A percentile compares a stretch with the other conserved stretches of the same genome.
Evolutionary conservation across 2,113 vertebrate species (phyloP).

Genomic region (Ceyx margarethae): DNA sequence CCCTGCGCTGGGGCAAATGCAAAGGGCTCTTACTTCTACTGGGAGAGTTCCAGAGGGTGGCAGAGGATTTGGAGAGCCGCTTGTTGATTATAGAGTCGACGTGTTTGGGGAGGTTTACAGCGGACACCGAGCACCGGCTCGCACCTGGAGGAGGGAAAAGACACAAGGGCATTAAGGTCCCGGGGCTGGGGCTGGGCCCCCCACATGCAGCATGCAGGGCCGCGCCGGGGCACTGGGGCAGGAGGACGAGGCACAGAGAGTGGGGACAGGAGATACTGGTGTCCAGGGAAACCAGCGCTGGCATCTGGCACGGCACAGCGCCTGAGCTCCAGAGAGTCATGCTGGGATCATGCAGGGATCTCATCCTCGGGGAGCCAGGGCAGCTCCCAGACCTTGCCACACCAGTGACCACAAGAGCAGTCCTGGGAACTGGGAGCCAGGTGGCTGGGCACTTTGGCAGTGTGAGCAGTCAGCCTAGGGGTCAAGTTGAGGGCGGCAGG

Average conservation of each 20-base stretch:
- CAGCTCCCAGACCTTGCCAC: rapidly evolving
- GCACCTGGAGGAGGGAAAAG: conserved; percentile 90
- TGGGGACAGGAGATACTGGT: background rate
- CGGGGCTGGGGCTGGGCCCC: background rate
- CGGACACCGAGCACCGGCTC: conserved; percentile 97
- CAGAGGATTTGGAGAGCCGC: conserved; percentile 99
- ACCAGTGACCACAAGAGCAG: background rate
- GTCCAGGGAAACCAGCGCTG: background rate
- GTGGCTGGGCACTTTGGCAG: background rate
- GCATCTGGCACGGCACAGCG: background rate
- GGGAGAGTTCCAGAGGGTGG: conserved; percentile 99
- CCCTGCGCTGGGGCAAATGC: conserved; percentile 55
- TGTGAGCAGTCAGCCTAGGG: background rate
- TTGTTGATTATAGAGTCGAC: conserved; percentile 99
- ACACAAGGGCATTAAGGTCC: conserved; percentile 79
- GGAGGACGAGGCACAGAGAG: background rate
- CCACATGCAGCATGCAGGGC: conserved; percentile 63
- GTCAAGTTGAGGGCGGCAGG: background rate
- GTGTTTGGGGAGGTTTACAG: conserved; percentile 99
- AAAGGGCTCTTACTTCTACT: conserved; percentile 95
- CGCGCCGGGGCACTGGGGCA: background rate
- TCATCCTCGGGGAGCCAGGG: background rate
- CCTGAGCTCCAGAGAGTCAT: background rate
- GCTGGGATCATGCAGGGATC: conserved; percentile 26
- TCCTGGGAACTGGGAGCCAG: rapidly evolving